Conservation (phyloP, 2,888 invertebrate genomes). For the Chirona hameri region DNA sequence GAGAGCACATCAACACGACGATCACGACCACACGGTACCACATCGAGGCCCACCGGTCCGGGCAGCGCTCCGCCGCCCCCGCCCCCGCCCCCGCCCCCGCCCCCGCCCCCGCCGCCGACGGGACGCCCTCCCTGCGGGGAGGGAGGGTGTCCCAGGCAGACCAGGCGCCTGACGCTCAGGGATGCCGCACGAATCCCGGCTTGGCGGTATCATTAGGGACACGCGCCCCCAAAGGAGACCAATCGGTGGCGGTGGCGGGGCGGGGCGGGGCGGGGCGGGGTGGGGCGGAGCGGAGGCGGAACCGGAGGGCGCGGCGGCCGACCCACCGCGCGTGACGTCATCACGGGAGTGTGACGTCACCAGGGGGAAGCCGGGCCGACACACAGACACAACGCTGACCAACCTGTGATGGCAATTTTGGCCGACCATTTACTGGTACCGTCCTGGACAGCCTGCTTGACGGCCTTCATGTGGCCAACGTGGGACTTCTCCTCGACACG, state of each 20-base stretch:
- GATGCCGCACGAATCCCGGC: no score
- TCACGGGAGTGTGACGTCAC: background rate
- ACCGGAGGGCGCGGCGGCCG: background rate
- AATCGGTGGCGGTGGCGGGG: no score
- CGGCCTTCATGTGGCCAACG: conserved; percentile 93
- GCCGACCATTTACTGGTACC: conserved; percentile 99
- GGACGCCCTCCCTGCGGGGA: background rate
- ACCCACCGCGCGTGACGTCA: conserved; percentile 6
- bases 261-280: background rate
- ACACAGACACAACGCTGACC: conserved; percentile 51
- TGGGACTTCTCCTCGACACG: conserved; percentile 92
- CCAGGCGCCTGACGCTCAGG: no score
- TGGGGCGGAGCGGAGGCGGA: background rate
- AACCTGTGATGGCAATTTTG: conserved; percentile 99
- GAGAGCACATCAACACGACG: background rate
- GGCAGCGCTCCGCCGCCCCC: background rate
- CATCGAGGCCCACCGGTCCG: background rate
- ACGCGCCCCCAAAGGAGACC: no score
- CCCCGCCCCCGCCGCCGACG: background rate
- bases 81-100: background rate
- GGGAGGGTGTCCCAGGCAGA: no score
- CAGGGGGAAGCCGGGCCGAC: conserved; percentile 7
- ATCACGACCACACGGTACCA: background rate
- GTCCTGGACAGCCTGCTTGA: conserved; percentile 97
- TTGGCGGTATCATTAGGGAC: no score